Conservation (phyloP, 2,888 invertebrate genomes). For the Epirrhoe alternata region DNA sequence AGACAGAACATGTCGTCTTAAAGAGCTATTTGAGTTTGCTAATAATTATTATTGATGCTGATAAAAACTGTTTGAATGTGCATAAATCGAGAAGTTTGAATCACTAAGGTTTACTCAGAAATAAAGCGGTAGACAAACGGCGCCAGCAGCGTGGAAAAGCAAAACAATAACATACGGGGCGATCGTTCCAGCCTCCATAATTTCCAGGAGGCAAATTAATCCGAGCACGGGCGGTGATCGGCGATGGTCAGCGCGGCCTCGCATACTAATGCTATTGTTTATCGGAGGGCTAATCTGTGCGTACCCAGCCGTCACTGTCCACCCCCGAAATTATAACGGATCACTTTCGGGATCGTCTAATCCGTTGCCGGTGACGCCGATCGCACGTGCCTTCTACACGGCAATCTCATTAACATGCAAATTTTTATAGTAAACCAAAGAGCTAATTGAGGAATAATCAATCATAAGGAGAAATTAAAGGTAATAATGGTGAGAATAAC, state of each 20-base stretch:
- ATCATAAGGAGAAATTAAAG: slow-evolving; percentile 12
- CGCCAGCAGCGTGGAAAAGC: slow-evolving; percentile 62
- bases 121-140: slow-evolving; percentile 48
- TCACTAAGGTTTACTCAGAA: slow-evolving; percentile 5
- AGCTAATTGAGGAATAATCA: slow-evolving; percentile 37
- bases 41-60: no score
- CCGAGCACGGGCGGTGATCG: slow-evolving; percentile 81
- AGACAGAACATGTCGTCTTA: no score
- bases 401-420: slow-evolving; percentile 41
- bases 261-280: slow-evolving; percentile 86
- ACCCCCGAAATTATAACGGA: slow-evolving; percentile 82
- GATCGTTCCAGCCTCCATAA: slow-evolving; percentile 75
- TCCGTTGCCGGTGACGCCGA: slow-evolving; percentile 63
- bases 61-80: no score
- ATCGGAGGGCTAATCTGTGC: slow-evolving; percentile 85
- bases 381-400: slow-evolving; percentile 53
- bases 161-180: slow-evolving; percentile 71
- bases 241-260: slow-evolving; percentile 81
- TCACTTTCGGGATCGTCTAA: slow-evolving; percentile 79
- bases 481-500: no score
- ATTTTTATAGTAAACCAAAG: slow-evolving; percentile 46
- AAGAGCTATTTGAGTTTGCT: no score
- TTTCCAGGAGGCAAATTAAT: slow-evolving; percentile 84
- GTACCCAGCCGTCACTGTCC: slow-evolving; percentile 83
- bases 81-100: slow-evolving; percentile 2